phyloP scores from a whole-genome alignment of 1,140 invertebrate genomes.

The Calliphora vicina region DNA sequence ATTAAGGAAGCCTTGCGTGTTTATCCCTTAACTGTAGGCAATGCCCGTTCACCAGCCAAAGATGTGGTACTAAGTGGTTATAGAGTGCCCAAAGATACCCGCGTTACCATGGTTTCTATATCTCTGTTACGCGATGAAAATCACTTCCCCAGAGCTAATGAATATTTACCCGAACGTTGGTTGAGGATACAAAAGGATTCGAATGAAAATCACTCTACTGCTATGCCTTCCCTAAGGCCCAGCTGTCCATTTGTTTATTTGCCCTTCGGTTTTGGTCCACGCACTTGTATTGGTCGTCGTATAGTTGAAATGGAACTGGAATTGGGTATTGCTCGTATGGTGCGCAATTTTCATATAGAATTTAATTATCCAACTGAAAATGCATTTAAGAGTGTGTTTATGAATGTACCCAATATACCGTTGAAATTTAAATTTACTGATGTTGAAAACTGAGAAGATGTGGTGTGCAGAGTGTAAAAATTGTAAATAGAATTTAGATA shows the following conservation, averaged over 20 bases:
- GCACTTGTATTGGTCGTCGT: conserved; percentile 69
- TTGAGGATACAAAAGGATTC: conserved; percentile 41
- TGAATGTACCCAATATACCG: conserved; percentile 56
- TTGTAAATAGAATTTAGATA: not conserved
- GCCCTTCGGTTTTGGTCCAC: conserved; percentile 71
- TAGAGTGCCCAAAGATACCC: conserved; percentile 69
- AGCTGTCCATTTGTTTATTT: conserved; percentile 66
- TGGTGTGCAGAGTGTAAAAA: no score
- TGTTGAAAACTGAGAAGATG: conserved; percentile 39
- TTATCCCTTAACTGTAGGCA: conserved; percentile 66
- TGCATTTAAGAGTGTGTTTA: conserved; percentile 45
- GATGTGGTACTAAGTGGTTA: conserved; percentile 69
- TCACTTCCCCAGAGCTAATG: conserved; percentile 65
- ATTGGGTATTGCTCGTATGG: conserved; percentile 68
- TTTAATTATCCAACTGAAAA: conserved; percentile 60
- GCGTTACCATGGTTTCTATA: conserved; percentile 65
- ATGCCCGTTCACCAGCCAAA: conserved; percentile 63
- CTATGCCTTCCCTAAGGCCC: conserved; percentile 43
- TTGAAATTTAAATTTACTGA: conserved; percentile 58
- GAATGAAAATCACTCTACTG: not conserved
- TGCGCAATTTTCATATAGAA: conserved; percentile 67
- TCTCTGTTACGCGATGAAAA: conserved; percentile 60
- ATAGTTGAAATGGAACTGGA: conserved; percentile 78
- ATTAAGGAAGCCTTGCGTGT: conserved; percentile 71
- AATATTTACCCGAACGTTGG: conserved; percentile 71